Conservation (phyloP, 2,797 vertebrate species). For the Odontamblyopus rebecca region DNA sequence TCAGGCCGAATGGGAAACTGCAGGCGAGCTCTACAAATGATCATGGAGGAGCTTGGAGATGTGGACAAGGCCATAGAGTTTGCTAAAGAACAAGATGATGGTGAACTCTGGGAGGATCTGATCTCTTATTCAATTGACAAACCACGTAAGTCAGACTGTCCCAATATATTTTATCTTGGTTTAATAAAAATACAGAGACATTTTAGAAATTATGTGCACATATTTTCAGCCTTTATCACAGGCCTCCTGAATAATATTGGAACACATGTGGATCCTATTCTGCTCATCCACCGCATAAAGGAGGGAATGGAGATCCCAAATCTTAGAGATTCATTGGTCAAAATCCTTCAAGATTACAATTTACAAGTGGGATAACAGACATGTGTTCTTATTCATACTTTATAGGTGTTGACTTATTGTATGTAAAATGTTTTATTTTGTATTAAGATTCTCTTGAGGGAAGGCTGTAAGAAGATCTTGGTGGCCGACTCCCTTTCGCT, state of each 20-base stretch:
- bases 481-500: constrained; percentile 96
- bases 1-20: constrained; percentile 98
- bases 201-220: neutral
- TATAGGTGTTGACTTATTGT: neutral
- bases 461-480: constrained; percentile 98
- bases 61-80: constrained; percentile 99
- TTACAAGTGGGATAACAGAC: constrained; percentile 82
- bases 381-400: neutral
- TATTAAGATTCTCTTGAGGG: constrained; percentile 89
- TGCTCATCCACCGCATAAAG: constrained; percentile 95
- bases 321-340: constrained; percentile 94
- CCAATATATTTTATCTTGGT: neutral
- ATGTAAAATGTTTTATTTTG: constrained; percentile 10
- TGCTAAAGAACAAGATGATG: constrained; percentile 97
- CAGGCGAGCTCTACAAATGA: constrained; percentile 95
- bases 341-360: constrained; percentile 98
- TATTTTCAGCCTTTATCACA: constrained; percentile 90
- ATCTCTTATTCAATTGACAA: constrained; percentile 98
- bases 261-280: constrained; percentile 96
- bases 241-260: constrained; percentile 98
- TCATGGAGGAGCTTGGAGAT: constrained; percentile 93
- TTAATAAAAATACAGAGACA: neutral
- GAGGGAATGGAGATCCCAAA: constrained; percentile 99
- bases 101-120: constrained; percentile 97
- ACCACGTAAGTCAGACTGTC: constrained; percentile 82